Evolutionary conservation across 2,113 vertebrate genomes (phyloP), one percentile per base, ranked within the genome.

Genomic region (Poeciliopsis retropinna): DNA sequence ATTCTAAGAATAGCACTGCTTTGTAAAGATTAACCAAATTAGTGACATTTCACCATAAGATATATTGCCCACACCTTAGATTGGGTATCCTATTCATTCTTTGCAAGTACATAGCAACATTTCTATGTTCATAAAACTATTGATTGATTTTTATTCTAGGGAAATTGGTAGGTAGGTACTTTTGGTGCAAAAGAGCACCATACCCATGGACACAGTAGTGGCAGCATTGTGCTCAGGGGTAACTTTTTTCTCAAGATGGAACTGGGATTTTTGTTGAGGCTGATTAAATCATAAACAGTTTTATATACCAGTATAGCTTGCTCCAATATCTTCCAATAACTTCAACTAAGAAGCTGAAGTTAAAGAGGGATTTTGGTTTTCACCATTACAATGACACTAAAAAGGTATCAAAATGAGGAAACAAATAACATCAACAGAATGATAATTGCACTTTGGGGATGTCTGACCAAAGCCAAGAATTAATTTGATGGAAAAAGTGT

Each of bases 1-100:
- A 81, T 88, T 80, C 64, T 34, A 64, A 75, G 73, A 87, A 82
- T 87, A 86, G 80, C 74, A 47, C 31, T 61, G 62, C 65, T 73
- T 68, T 75, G 47, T 47, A 83, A 81, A 13, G 64, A 84, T 75
- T 66, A 79, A 80, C 74, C 27, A 78, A 60, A 65, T 19, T 34
- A 64, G 31, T 61, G 2, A 70, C 69, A 79, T 74, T 75, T 68
- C 47, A 62, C 27, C 28, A 9, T 67, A 64, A 10, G 30, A 62
- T n/a, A 78, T 41, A 60, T 31, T 31, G 25, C 10, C 60, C 25
- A 63, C 19, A 65, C 65, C 70, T 76, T 27, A 25, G 0, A 0
- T 57, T 39, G 41, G 4, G 60, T 27, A 12, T 60, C 13, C 13
- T 5, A 28, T 67, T 1, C 10, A 17, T 44, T 44, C 28, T 79